Conservation (phyloP, 2,113 vertebrate genomes). For the Aspidoscelis tigris region DNA sequence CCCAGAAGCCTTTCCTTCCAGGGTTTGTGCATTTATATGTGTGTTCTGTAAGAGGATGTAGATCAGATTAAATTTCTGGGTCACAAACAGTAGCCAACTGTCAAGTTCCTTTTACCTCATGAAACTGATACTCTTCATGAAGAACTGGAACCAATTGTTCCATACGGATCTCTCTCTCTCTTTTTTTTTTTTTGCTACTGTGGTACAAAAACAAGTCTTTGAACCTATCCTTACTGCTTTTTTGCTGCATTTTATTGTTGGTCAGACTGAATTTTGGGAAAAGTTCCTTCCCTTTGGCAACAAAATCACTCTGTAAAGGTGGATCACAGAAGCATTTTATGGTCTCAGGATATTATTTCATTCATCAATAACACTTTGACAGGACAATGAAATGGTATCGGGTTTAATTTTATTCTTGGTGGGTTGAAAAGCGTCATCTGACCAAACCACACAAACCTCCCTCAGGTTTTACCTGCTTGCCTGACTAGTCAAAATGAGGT, state of each 20-base stretch:
- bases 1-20: slow-evolving; percentile 71
- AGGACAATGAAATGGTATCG: slow-evolving; percentile 63
- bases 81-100: slow-evolving; percentile 68
- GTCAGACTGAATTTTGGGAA: slow-evolving; percentile 65
- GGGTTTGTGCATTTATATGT: slow-evolving; percentile 22
- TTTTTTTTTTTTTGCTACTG: slow-evolving; percentile 66
- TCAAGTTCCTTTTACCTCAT: slow-evolving; percentile 74
- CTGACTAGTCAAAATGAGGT: slow-evolving; percentile 40
- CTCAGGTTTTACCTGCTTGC: slow-evolving; percentile 53
- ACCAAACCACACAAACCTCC: slow-evolving; percentile 56
- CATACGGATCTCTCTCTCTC: slow-evolving; percentile 66
- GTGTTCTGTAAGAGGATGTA: slow-evolving; percentile 50
- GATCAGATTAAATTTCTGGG: slow-evolving; percentile 77
- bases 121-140: slow-evolving; percentile 66
- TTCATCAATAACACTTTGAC: slow-evolving; percentile 44
- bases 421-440: slow-evolving; percentile 65
- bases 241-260: slow-evolving; percentile 72
- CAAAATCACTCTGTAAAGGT: slow-evolving; percentile 26
- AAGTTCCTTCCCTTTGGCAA: slow-evolving; percentile 50
- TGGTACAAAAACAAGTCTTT: slow-evolving; percentile 83
- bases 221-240: slow-evolving; percentile 70
- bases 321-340: slow-evolving; percentile 41
- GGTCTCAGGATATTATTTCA: slow-evolving; percentile 45
- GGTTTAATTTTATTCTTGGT: slow-evolving; percentile 69
- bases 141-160: slow-evolving; percentile 73